Evolutionary conservation across 1,140 invertebrate species (phyloP).

Genomic region (Lasioglossum albipes): DNA sequence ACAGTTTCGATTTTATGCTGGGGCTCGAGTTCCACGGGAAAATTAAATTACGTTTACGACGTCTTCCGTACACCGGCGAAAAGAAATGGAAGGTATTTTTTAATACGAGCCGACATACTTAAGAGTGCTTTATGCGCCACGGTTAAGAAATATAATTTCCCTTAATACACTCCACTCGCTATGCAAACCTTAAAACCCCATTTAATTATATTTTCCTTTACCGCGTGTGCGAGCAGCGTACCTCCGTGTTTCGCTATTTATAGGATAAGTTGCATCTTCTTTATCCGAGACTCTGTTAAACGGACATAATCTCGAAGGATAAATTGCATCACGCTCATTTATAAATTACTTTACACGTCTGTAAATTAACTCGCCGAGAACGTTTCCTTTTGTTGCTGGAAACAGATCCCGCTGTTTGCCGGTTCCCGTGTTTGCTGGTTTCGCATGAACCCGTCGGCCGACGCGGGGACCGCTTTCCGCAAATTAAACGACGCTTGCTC

Average conservation of each 20-base stretch:
- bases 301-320: too few species aligned
- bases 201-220: conserved; percentile 28
- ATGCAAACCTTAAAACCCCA: conserved; percentile 18
- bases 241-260: not conserved
- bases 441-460: not conserved
- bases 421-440: not conserved
- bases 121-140: conserved; percentile 29
- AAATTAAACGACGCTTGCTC: conserved; percentile 30
- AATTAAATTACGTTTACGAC: conserved; percentile 42
- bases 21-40: conserved; percentile 10
- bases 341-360: too few species aligned
- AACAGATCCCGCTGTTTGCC: not conserved
- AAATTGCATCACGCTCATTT: too few species aligned
- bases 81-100: conserved; percentile 41
- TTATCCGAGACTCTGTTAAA: not conserved
- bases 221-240: not conserved
- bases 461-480: not conserved
- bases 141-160: conserved; percentile 35
- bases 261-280: not conserved
- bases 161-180: conserved; percentile 22
- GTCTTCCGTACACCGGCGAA: conserved; percentile 8
- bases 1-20: conserved; percentile 16
- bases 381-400: not conserved
- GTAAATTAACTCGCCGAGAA: not conserved
- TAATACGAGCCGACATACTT: conserved; percentile 39